Evolutionary conservation across 2,888 invertebrate genomes (phyloP).

Genomic region (Drosophila prostipennis): DNA sequence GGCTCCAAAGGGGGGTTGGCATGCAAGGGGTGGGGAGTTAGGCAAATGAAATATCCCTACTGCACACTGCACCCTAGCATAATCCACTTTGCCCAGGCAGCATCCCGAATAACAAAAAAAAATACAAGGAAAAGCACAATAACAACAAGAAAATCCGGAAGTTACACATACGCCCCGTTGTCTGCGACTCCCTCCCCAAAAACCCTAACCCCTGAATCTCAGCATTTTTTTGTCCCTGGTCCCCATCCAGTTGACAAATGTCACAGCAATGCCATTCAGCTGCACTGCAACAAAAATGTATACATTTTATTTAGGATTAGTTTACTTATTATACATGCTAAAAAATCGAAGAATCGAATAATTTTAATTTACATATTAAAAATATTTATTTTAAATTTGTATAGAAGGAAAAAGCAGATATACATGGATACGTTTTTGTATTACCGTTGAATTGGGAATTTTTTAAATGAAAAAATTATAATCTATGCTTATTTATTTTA

Average conservation of each 20-base stretch:
- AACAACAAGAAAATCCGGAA: conserved; percentile 56
- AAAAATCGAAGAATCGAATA: too few relatives aligned
- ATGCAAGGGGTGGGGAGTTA: neutral
- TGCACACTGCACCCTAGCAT: conserved; percentile 45
- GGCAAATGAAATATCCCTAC: conserved; percentile 64
- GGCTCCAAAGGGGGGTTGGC: neutral
- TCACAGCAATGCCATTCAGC: conserved; percentile 52
- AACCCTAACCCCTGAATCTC: conserved; percentile 21
- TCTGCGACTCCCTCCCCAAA: conserved; percentile 8
- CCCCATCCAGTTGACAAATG: conserved; percentile 66
- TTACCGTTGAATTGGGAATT: too few relatives aligned
- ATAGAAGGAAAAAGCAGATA: too few relatives aligned
- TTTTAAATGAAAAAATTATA: too few relatives aligned
- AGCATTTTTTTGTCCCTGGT: conserved; percentile 31
- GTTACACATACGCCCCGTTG: conserved; percentile 73
- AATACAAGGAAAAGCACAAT: conserved; percentile 33
- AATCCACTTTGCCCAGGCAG: conserved; percentile 66
- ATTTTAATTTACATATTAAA: too few relatives aligned
- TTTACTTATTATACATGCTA: too few relatives aligned
- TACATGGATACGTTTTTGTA: too few relatives aligned
- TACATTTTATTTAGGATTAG: neutral
- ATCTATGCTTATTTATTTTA: too few relatives aligned
- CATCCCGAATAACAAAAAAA: conserved; percentile 21
- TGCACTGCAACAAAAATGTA: neutral
- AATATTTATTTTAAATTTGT: neutral